Evolutionary conservation across 2,797 vertebrate species (phyloP), one percentile per base, ranked within the genome.

Genomic region (Danio tinwini): DNA sequence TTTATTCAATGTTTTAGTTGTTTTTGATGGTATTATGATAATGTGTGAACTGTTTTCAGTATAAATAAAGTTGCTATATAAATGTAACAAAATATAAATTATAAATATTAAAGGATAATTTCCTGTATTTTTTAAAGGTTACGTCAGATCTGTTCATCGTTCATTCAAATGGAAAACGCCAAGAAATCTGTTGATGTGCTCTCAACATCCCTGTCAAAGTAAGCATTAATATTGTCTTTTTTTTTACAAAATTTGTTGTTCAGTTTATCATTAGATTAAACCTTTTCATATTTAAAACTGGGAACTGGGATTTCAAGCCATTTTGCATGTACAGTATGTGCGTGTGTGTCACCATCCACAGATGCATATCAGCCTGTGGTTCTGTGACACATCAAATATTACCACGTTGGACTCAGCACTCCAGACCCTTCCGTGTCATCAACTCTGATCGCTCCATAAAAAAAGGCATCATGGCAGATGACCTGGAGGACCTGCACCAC

Each of bases 101-200:
- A 29, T 29, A 29, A 29, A 1, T 29, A 73, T 19, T 19, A 76
- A 47, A 55, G 29, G 37, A 17, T 21, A 39, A 58, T 39, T 17
- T 82, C 64, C 82, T 83, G 53, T 61, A 45, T 53, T 62, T 19
- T n/a, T 63, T 83, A 0, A 37, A 82, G 70, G 14, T 29, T 56
- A 12, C 16, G 5, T 8, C 81, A 29, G 29, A 87, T 85, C 78
- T 67, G 62, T 49, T 45, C 64, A 29, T 74, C 29, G 29, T 70
- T 78, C 37, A 80, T 83, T 50, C 90, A 47, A 62, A 98, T 98
- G 97, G 96, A 98, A 77, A 96, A 96, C 0, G 96, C 96, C n/a
- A 96, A 93, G 92, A 96, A 94, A 89, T 97, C 95, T 8, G 90
- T 99, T 82, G 93, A 92, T 85, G 90, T 96, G 78, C 88, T 98